Conservation (phyloP, 2,113 vertebrate genomes). For the Elgaria multicarinata region DNA sequence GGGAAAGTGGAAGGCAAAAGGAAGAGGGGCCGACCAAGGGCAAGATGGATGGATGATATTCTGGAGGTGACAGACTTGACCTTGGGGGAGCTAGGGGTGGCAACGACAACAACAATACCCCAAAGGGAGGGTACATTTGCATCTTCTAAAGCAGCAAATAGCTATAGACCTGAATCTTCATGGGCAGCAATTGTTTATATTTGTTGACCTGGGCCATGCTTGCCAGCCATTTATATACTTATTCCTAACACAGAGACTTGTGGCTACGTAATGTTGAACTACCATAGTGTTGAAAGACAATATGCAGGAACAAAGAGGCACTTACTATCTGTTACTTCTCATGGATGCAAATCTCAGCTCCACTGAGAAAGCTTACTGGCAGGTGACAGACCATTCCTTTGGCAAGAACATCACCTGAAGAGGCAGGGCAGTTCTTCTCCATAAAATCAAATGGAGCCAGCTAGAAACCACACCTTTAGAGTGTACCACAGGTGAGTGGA, state of each 20-base stretch:
- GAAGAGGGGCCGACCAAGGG: too few relatives aligned
- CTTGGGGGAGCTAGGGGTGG: too few relatives aligned
- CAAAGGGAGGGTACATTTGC: not conserved
- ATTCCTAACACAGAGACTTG: not conserved
- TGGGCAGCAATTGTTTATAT: not conserved
- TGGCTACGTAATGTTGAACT: not conserved
- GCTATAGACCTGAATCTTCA: not conserved
- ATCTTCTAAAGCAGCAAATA: not conserved
- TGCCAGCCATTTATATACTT: constrained; percentile 49
- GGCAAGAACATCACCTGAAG: not conserved
- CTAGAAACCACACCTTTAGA: not conserved
- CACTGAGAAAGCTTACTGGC: not conserved
- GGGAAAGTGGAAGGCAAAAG: too few relatives aligned
- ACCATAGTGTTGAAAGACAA: not conserved
- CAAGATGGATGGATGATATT: too few relatives aligned
- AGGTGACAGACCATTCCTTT: not conserved
- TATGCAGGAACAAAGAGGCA: not conserved
- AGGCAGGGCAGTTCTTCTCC: not conserved
- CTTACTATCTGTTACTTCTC: not conserved
- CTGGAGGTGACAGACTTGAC: too few relatives aligned
- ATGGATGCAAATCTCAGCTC: not conserved
- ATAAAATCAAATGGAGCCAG: not conserved
- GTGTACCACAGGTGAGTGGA: not conserved
- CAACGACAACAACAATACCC: too few relatives aligned
- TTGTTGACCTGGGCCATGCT: constrained; percentile 27